Evolutionary conservation across 2,888 invertebrate genomes (phyloP), one percentile per base, ranked within the genome.

Genomic region (Drosophila planitibia): DNA sequence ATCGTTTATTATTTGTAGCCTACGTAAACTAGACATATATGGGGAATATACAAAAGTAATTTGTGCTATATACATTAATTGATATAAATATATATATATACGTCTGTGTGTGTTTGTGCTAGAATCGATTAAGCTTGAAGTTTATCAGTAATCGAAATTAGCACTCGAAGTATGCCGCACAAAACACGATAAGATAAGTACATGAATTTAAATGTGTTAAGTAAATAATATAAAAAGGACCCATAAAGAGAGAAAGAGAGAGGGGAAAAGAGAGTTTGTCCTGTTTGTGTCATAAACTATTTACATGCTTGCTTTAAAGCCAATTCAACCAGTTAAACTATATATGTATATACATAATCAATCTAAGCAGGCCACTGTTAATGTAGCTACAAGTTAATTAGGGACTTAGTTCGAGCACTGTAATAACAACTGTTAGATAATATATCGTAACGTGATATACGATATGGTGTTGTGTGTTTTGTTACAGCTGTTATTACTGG

Each of bases 151-250:
- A 70, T 57, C 28, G 41, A 61, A 47, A 19, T 41, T 65, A 41
- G 28, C 49, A 51, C 47, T 65, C 47, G 39, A 70, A 82, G 49
- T 69, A 61, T 70, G 59, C 55, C 61, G 63, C 63, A 59, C 39
- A 70, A 54, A 53, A 60, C 66, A 66, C 55, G 75, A 68, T 89
- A 73, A 74, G 79, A 76, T 82, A 82, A 69, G 62, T 79, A 82
- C 69, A 64, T 25, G 51, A 52, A 54, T 73, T 72, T 58, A 68
- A 65, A 65, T 41, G 32, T 77, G 65, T 66, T 67, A 52, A 61
- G 60, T 54, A 73, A 52, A 37, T 22, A 41, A 30, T 32, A 57
- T 55, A 55, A 35, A 14, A 55, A 52, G 41, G 35, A 58, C 6
- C 33, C 19, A 25, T 44, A 22, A 4, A 28, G 9, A 54, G n/a